Evolutionary conservation across 2,888 invertebrate species (phyloP).

Genomic region (Magallana nippona): DNA sequence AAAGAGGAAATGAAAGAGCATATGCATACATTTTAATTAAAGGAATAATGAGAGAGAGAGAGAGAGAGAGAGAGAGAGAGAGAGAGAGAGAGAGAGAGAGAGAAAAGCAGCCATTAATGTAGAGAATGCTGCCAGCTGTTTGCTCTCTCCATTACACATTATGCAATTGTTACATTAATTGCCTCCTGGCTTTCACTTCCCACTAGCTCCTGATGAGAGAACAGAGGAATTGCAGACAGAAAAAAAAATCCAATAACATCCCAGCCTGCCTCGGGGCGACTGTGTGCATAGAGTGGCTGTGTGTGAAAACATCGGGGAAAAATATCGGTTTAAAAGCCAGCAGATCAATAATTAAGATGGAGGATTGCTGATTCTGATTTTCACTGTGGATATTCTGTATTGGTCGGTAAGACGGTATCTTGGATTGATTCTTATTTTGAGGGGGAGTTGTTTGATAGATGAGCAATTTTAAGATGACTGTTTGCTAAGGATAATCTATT

Average conservation of each 20-base stretch:
- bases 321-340: not conserved
- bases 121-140: not conserved
- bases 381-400: not conserved
- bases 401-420: not conserved
- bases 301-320: not conserved
- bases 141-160: not conserved
- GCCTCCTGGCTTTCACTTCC: not conserved
- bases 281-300: not conserved
- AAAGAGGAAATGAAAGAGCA: not conserved
- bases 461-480: no score
- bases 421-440: no score
- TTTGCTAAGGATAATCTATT: no score
- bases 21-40: not conserved
- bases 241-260: constrained; percentile 8
- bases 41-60: constrained; percentile 1
- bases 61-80: constrained; percentile 11
- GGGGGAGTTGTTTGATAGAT: no score
- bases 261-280: constrained; percentile 4
- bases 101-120: not conserved
- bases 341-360: constrained; percentile 1
- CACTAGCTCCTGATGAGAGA: not conserved
- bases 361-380: not conserved
- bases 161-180: constrained; percentile 28
- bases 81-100: constrained; percentile 25
- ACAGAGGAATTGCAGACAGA: not conserved